Evolutionary conservation across 2,797 vertebrate genomes (phyloP).

Genomic region (Urosaurus nigricauda): DNA sequence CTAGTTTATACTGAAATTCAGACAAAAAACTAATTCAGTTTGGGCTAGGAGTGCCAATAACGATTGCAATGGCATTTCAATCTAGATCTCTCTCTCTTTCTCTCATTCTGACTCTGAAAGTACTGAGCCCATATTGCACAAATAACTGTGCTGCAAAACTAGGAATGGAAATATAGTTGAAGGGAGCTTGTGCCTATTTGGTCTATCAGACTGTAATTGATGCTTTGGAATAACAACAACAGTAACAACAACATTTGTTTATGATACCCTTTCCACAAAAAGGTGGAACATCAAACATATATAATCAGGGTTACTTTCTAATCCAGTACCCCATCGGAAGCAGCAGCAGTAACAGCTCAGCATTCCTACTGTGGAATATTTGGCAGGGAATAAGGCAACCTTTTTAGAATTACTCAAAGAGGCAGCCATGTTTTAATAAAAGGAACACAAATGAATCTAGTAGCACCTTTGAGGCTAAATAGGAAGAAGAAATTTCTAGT

Average conservation of each 20-base stretch:
- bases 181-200: neutral
- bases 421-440: too few relatives aligned
- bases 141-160: neutral
- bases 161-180: neutral
- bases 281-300: too few relatives aligned
- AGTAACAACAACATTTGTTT: too few relatives aligned
- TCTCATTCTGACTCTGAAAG: neutral
- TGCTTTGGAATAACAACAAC: too few relatives aligned
- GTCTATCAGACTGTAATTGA: neutral
- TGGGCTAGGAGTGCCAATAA: neutral
- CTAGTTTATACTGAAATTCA: neutral
- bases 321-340: neutral
- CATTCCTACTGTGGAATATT: too few relatives aligned
- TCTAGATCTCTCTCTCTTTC: neutral
- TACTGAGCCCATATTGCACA: neutral
- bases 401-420: too few relatives aligned
- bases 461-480: too few relatives aligned
- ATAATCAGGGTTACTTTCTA: neutral
- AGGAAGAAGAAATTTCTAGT: too few relatives aligned
- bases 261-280: too few relatives aligned
- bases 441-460: too few relatives aligned
- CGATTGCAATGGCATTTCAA: too few relatives aligned
- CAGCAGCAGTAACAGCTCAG: neutral
- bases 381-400: too few relatives aligned
- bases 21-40: neutral